Evolutionary conservation across 2,888 invertebrate genomes (phyloP).

Genomic region (Scaptomyza caliginosa): DNA sequence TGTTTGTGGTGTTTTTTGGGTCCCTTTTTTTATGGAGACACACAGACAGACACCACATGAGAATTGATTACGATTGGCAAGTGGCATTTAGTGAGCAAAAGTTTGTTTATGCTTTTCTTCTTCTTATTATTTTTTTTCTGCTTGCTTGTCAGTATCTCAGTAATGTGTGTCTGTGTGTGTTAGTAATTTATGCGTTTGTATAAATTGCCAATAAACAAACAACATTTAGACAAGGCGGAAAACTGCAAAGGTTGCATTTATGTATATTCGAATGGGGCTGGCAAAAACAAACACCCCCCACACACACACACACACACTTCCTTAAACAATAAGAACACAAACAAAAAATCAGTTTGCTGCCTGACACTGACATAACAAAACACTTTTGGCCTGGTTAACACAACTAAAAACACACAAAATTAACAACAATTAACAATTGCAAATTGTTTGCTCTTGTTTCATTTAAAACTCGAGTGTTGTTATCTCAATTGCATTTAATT

Average conservation of each 20-base stretch:
- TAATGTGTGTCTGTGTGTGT: constrained; percentile 23
- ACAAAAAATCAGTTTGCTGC: not conserved
- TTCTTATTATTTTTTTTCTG: not conserved
- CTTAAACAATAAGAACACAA: no score
- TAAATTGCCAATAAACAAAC: constrained; percentile 78
- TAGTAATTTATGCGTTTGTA: constrained; percentile 74
- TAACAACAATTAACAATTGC: constrained; percentile 63
- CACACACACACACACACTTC: not conserved
- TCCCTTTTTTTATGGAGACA: constrained; percentile 69
- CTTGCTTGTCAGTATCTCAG: constrained; percentile 2
- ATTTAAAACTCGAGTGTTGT: constrained; percentile 47
- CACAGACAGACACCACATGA: constrained; percentile 38
- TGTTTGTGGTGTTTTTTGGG: constrained; percentile 21
- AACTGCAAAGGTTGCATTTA: constrained; percentile 71
- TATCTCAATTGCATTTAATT: constrained; percentile 70
- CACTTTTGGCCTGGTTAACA: constrained; percentile 63
- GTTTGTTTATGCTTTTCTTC: constrained; percentile 71
- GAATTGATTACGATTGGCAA: constrained; percentile 80
- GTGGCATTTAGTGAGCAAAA: constrained; percentile 76
- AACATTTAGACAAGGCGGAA: constrained; percentile 32
- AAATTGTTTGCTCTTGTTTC: not conserved
- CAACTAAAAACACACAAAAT: constrained; percentile 61
- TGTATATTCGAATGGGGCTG: constrained; percentile 8
- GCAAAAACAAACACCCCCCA: not conserved
- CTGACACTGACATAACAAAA: constrained; percentile 28